Base-by-base conservation (phyloP, 2,113 vertebrate genomes). In the Marcusenius ussheri region DNA sequence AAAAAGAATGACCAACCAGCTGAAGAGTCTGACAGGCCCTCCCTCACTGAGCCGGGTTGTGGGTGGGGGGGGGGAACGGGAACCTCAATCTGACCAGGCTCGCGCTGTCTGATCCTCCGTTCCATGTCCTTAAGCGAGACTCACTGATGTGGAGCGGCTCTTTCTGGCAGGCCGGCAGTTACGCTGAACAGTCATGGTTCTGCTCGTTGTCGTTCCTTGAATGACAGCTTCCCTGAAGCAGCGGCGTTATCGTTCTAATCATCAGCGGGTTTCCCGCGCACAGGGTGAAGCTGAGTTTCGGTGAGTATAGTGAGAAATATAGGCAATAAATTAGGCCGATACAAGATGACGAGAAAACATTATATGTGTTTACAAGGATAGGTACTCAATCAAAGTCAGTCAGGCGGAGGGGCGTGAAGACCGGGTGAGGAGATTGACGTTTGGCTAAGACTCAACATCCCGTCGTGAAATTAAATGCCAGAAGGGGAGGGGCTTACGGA, bases 1-100 rank as follows among this genome's bases (percentile, higher is more conserved):
- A 89, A 91, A 87, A 80, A 47, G 70, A 93, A 92, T 80, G 88
- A 87, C 88, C 42, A 62, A 88, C 47, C 62, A 45, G 62, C 88
- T 89, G 83, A 89, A 86, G n/a, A 42, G 83, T 92, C 88, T 89
- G 83, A 84, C 84, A 88, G 90, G 10, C 80, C 89, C 58, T 9
- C 46, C 51, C 21, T 3, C 4, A 88, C 77, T 87, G 50, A 19
- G 88, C 91, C 51, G 19, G 70, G 19, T 35, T 88, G 31, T 77
- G 42, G 88, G 84, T 77, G 27, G 66, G 83, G 17, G 49, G 51
- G 49, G 53, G 2, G 56, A 1, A 3, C 66, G 11, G 31, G 11
- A 19, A 80, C 13, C n/a, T 39, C 5, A 39, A 11, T 39, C 74
- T 80, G 56, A 62, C 56, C 56, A 62, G 56, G 56, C 56, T 62